These are phyloP conservation scores for Listrodromus nycthemerus DNA, from an alignment of 2,888 invertebrate species.

Conservation along the genomic window DNA sequence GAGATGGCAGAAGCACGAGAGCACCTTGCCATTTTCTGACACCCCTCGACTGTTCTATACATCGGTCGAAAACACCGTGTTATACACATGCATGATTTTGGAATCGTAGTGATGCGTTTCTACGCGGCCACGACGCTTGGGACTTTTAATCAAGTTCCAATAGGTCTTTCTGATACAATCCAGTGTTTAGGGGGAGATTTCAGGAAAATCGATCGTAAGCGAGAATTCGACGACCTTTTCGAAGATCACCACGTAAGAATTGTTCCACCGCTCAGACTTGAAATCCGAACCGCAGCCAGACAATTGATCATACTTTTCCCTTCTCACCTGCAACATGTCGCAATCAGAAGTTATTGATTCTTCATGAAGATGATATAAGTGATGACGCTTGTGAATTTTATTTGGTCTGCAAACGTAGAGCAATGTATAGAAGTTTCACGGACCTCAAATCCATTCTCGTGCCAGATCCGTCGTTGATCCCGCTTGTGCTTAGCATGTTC, in stretches of 20 bases:
- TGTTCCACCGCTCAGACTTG: neutral
- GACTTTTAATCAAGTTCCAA: neutral
- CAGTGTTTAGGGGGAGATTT: neutral
- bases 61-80: conserved; percentile 33
- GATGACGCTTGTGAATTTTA: neutral
- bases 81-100: conserved; percentile 5
- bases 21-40: conserved; percentile 79
- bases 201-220: neutral
- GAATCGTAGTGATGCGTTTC: neutral
- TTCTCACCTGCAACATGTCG: neutral
- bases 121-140: neutral
- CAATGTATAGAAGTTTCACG: neutral
- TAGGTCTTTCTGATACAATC: neutral
- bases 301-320: neutral
- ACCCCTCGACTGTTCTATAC: conserved; percentile 55
- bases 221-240: neutral
- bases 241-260: neutral
- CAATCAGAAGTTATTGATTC: too few relatives aligned
- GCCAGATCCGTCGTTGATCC: neutral
- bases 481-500: neutral
- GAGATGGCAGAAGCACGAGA: conserved; percentile 70
- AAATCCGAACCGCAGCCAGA: neutral
- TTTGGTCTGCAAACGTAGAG: neutral
- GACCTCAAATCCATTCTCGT: neutral
- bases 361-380: neutral